Base-by-base conservation (phyloP, 2,888 invertebrate genomes). In the Argyra leucocephala region DNA sequence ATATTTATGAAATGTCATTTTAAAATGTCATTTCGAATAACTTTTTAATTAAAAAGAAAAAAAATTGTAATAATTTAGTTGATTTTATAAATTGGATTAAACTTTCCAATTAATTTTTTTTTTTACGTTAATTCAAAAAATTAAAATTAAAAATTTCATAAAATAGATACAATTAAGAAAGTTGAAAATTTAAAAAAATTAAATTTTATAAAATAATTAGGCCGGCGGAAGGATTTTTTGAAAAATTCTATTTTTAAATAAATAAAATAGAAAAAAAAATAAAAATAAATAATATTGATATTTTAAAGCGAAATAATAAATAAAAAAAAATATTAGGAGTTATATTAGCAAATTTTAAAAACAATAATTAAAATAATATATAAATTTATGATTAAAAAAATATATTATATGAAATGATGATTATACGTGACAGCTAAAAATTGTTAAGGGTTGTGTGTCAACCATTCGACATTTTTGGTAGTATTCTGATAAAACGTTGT, bases 391-490 rank as follows among this genome's bases (percentile, higher is more conserved):
- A 48, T 12, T 4, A n/a, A n/a, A n/a, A n/a, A n/a, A 48, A 48
- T 18, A 48, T 48, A 18, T 31, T 31, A 12, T 48, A 48, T 48
- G 48, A 48, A 48, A 48, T 48, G 48, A 48, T 48, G 48, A 48
- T 31, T 48, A 18, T 18, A 18, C 4, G 48, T 48, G 48, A 48
- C 48, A 48, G 48, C 15, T 48, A 48, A 48, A 18, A 48, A n/a
- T 18, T 48, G 12, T 66, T 58, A 21, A 57, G 63, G 65, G 60
- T 60, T 59, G 79, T 79, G 79, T 79, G 78, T 78, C 70, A 79
- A 79, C 79, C 79, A 79, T 76, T 75, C 76, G 79, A 79, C 79
- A 79, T 79, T 72, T 65, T 64, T 57, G 18, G 21, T 64, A 61
- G 64, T 60, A 18, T 21, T 37, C 22, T 31, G n/a, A 21, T 23